Percentiles rank a stretch among this genome's conserved stretches.
These are phyloP conservation scores for Osmerus eperlanus DNA, from an alignment of 2,113 vertebrate genomes.

Conservation along the genomic window DNA sequence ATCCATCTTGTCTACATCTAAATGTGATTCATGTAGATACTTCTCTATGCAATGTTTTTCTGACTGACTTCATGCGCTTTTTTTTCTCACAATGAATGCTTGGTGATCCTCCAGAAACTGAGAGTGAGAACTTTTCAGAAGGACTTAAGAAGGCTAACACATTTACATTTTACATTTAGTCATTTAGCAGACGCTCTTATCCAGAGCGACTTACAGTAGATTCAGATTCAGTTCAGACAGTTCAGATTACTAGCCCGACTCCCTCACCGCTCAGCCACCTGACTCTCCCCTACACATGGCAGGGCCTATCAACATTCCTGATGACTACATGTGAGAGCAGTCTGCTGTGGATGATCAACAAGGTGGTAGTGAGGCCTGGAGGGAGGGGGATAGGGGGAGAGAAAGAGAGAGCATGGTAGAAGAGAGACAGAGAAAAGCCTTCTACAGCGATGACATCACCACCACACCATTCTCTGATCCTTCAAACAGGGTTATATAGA, in stretches of 20 bases:
- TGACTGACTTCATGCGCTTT: too few relatives aligned
- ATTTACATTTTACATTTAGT: too few relatives aligned
- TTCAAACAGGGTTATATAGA: slow-evolving; percentile 18
- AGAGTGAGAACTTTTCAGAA: slow-evolving; percentile 9
- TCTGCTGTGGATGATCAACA: slow-evolving; percentile 20
- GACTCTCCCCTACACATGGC: too few relatives aligned
- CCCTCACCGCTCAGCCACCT: too few relatives aligned
- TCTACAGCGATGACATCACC: slow-evolving; percentile 49
- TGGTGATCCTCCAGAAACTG: too few relatives aligned
- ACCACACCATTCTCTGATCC: slow-evolving; percentile 39
- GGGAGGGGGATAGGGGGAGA: background rate
- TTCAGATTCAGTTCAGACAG: too few relatives aligned
- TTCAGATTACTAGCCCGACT: too few relatives aligned
- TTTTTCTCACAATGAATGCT: too few relatives aligned
- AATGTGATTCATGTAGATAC: too few relatives aligned
- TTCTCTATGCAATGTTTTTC: too few relatives aligned
- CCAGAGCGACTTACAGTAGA: too few relatives aligned
- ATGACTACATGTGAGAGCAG: background rate
- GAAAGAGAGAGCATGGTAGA: slow-evolving; percentile 5
- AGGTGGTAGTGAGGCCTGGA: background rate
- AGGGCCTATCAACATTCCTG: slow-evolving; percentile 13
- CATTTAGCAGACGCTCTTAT: too few relatives aligned
- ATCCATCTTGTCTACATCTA: background rate
- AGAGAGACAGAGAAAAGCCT: slow-evolving; percentile 1
- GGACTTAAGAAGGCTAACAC: slow-evolving; percentile 10